Evolutionary conservation across 2,113 vertebrate species (phyloP).

Genomic region (Ophiodon elongatus): DNA sequence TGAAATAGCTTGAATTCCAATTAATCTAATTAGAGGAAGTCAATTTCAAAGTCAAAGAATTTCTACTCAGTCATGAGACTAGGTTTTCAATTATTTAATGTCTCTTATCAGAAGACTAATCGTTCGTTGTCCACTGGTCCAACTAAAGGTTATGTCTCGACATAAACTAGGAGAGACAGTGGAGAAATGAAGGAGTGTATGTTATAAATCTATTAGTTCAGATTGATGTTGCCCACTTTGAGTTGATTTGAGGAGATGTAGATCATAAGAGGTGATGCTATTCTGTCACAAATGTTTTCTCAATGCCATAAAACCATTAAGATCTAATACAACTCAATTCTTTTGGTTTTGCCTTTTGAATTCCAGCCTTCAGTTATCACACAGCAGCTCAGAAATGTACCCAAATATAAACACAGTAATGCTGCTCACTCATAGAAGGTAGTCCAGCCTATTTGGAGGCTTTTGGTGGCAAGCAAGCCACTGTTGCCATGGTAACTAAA

Average conservation of each 20-base stretch:
- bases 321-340: too few relatives aligned
- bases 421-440: constrained; percentile 97
- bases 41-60: background rate
- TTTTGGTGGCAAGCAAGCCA: constrained; percentile 96
- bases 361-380: background rate
- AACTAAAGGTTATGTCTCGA: background rate
- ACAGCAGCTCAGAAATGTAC: background rate
- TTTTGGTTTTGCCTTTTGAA: background rate
- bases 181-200: background rate
- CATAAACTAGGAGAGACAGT: background rate
- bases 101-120: background rate
- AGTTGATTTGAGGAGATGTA: background rate
- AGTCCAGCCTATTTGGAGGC: constrained; percentile 98
- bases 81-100: background rate
- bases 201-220: background rate
- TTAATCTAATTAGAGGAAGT: background rate
- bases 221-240: background rate
- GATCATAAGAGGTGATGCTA: background rate
- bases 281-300: background rate
- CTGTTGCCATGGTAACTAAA: constrained; percentile 98
- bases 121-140: background rate
- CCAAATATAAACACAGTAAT: background rate
- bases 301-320: background rate
- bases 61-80: background rate
- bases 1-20: background rate